Evolutionary conservation across 2,113 vertebrate species (phyloP), one percentile per base, ranked within the genome.

Genomic region (Upupa epops): DNA sequence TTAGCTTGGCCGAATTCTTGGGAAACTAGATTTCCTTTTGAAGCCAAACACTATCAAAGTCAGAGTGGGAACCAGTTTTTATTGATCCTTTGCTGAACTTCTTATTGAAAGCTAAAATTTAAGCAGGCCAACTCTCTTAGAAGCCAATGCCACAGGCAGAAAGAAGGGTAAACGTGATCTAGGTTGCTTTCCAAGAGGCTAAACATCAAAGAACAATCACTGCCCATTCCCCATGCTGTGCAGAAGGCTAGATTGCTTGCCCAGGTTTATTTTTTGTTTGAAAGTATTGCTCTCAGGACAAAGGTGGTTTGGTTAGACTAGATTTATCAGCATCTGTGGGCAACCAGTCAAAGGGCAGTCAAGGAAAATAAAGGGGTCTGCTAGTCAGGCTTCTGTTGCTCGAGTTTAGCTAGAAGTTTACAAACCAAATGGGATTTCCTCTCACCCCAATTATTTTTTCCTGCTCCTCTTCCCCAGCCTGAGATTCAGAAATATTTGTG

Each of bases 71-170:
- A 90, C 31, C 37, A 72, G 45, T 88, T 86, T 88, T 84, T 87
- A 89, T n/a, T 87, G 22, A 54, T 89, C 24, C 22, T 85, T 78
- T 71, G 61, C 61, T 82, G 83, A 90, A 86, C 61, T 92, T 92
- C 83, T 90, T 92, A 90, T 90, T 96, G 90, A 92, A 94, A 95
- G 80, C 70, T 81, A 93, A 93, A 88, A 91, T 86, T 88, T 94
- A 82, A 92, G 58, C 65, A 93, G 70, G 6, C 40, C 56, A 90
- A 1, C 25, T 86, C 79, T 83, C 76, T 95, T 68, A 86, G 83
- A 96, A 91, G 83, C 16, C 22, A 86, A 16, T 69, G 86, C 93
- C 76, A 86, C 61, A 88, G 88, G 90, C 85, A 78, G 65, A 11
- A 94, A 10, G 69, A 90, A 84, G 46, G 49, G 56, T 48, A 92